These are phyloP conservation scores for Drosophila cognata DNA, from an alignment of 2,888 invertebrate species.

Conservation along the genomic window DNA sequence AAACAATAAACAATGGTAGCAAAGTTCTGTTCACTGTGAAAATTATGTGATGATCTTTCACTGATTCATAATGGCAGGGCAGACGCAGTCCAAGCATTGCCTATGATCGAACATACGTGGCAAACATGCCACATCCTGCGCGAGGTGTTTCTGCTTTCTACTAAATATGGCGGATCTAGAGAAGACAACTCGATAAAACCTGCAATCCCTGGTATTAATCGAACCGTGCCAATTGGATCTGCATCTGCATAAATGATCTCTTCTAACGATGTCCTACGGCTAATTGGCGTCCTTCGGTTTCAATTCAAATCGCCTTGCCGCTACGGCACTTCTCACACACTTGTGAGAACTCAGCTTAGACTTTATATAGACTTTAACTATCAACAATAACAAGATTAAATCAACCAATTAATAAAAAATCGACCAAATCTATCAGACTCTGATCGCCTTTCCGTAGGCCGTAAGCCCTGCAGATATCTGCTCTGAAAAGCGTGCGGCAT, in stretches of 20 bases:
- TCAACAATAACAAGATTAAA: conserved; percentile 14
- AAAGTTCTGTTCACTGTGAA: conserved; percentile 19
- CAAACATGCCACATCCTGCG: conserved; percentile 39
- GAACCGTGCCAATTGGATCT: conserved; percentile 52
- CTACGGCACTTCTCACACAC: conserved; percentile 22
- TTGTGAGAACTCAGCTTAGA: conserved; percentile 39
- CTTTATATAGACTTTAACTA: conserved; percentile 18
- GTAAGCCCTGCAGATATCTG: background rate
- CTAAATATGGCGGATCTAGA: conserved; percentile 58
- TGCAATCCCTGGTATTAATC: conserved; percentile 45
- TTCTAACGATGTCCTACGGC: conserved; percentile 54
- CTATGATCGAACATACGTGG: conserved; percentile 52
- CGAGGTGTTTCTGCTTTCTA: conserved; percentile 52
- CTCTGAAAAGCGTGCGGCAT: background rate
- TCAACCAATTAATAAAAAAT: conserved; percentile 11
- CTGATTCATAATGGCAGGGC: conserved; percentile 18
- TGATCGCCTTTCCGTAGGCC: no score
- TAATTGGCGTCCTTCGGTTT: conserved; percentile 53
- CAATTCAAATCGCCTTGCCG: conserved; percentile 39
- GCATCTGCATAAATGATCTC: conserved; percentile 57
- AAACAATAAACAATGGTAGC: conserved; percentile 18
- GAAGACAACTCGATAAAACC: conserved; percentile 60
- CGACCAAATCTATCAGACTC: background rate
- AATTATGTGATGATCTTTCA: background rate
- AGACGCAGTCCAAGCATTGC: conserved; percentile 29